Percentiles rank a stretch among this genome's conserved stretches.
phyloP scores from a whole-genome alignment of 2,888 invertebrate genomes.

The Sphaeridia pumilis region DNA sequence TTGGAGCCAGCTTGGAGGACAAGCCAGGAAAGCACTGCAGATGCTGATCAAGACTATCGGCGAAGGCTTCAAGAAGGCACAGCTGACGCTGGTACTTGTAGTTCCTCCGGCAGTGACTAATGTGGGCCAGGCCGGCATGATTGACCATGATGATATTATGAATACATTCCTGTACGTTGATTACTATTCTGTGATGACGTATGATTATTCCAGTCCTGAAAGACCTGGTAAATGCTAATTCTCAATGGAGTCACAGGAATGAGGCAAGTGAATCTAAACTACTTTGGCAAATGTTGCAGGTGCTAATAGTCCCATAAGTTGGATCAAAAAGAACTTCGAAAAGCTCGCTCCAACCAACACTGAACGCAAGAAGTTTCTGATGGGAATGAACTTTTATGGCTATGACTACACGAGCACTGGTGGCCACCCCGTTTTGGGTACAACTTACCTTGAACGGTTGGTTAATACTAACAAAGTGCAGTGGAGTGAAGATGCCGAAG shows the following conservation, averaged over 20 bases:
- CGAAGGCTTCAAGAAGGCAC: slow-evolving; percentile 40
- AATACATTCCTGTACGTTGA: slow-evolving; percentile 62
- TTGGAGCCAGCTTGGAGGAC: slow-evolving; percentile 69
- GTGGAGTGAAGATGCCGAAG: slow-evolving; percentile 64
- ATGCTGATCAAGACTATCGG: slow-evolving; percentile 53
- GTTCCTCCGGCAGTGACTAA: slow-evolving; percentile 55
- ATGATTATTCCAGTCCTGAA: slow-evolving; percentile 75
- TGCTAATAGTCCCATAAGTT: slow-evolving; percentile 76
- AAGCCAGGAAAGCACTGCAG: slow-evolving; percentile 43
- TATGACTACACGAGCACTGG: slow-evolving; percentile 71
- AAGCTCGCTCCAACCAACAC: slow-evolving; percentile 52
- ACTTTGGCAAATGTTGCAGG: slow-evolving; percentile 44
- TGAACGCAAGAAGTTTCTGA: slow-evolving; percentile 60
- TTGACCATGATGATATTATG: slow-evolving; percentile 63
- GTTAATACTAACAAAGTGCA: slow-evolving; percentile 60
- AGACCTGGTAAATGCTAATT: slow-evolving; percentile 51
- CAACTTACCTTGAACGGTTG: slow-evolving; percentile 63
- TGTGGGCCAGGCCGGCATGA: slow-evolving; percentile 47
- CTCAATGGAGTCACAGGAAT: too few species aligned
- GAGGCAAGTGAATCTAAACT: not conserved
- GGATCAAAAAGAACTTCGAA: slow-evolving; percentile 67
- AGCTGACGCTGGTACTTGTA: slow-evolving; percentile 57
- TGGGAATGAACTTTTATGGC: slow-evolving; percentile 90
- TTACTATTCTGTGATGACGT: slow-evolving; percentile 91
- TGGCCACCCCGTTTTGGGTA: slow-evolving; percentile 68